These are phyloP conservation scores for Channa argus DNA, from an alignment of 2,113 vertebrate species.

Conservation along the genomic window DNA sequence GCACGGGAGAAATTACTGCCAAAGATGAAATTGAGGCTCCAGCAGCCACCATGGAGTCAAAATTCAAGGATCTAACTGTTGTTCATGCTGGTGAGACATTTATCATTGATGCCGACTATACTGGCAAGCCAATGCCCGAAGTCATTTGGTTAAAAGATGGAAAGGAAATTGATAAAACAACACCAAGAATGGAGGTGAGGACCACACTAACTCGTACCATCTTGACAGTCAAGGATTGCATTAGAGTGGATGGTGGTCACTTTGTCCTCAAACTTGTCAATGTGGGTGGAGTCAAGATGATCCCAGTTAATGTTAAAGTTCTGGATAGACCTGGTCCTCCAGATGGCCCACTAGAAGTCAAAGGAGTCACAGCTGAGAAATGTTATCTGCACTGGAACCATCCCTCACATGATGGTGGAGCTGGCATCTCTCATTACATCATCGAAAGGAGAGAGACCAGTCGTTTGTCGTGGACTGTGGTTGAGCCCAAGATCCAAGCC, in stretches of 20 bases:
- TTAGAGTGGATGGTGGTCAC: conserved; percentile 94
- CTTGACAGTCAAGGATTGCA: conserved; percentile 93
- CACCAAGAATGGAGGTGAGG: conserved; percentile 95
- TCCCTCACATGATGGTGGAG: conserved; percentile 94
- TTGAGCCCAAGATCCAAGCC: conserved; percentile 93
- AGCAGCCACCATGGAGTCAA: conserved; percentile 91
- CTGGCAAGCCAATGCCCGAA: conserved; percentile 94
- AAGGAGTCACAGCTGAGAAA: conserved; percentile 95
- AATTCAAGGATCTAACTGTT: conserved; percentile 92
- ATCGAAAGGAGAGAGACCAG: conserved; percentile 99
- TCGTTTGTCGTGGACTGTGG: conserved; percentile 97
- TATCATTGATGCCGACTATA: conserved; percentile 94
- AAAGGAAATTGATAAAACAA: conserved; percentile 91
- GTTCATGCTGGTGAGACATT: conserved; percentile 94
- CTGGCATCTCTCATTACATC: conserved; percentile 93
- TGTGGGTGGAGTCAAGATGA: conserved; percentile 93
- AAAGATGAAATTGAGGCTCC: conserved; percentile 98
- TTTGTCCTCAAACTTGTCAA: conserved; percentile 94
- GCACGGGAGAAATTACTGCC: conserved; percentile 95
- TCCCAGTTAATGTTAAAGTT: conserved; percentile 96
- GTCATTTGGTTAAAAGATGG: conserved; percentile 94
- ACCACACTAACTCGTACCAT: conserved; percentile 90
- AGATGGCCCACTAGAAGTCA: conserved; percentile 92
- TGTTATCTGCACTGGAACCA: conserved; percentile 96
- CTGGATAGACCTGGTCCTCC: conserved; percentile 96